Evolutionary conservation across 2,888 invertebrate genomes (phyloP).

Genomic region (Harpalus rubripes): DNA sequence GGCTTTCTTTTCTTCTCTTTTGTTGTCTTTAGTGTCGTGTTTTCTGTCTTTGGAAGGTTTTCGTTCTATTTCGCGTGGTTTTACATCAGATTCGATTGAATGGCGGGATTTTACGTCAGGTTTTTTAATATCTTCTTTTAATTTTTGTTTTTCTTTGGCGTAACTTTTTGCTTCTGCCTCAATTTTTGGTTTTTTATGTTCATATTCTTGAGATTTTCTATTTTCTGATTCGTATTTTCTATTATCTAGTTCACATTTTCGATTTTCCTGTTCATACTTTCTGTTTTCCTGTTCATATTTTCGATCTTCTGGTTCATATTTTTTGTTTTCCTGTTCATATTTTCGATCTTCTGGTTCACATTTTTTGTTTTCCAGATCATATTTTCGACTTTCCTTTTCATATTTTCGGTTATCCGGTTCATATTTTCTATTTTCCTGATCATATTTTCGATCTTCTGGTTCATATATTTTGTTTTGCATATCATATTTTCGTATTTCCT

Average conservation of each 20-base stretch:
- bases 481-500: background rate
- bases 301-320: too few relatives aligned
- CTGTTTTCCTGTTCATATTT: background rate
- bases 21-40: background rate
- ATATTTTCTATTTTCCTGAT: background rate
- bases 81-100: constrained; percentile 33
- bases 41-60: constrained; percentile 53
- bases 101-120: constrained; percentile 39
- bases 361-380: too few relatives aligned
- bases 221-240: too few relatives aligned
- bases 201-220: background rate
- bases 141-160: background rate
- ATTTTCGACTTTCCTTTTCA: too few relatives aligned
- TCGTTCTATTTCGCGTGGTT: constrained; percentile 44
- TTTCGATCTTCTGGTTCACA: background rate
- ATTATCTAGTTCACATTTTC: too few relatives aligned
- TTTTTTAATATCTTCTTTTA: constrained; percentile 18
- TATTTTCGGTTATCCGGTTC: too few relatives aligned
- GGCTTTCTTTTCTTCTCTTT: constrained; percentile 36
- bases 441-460: constrained; percentile 24
- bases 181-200: background rate
- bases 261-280: too few relatives aligned
- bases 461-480: background rate
- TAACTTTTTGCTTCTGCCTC: too few relatives aligned
- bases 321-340: background rate